phyloP scores from a whole-genome alignment of 1,140 invertebrate genomes.

The Melanaphis sacchari region DNA sequence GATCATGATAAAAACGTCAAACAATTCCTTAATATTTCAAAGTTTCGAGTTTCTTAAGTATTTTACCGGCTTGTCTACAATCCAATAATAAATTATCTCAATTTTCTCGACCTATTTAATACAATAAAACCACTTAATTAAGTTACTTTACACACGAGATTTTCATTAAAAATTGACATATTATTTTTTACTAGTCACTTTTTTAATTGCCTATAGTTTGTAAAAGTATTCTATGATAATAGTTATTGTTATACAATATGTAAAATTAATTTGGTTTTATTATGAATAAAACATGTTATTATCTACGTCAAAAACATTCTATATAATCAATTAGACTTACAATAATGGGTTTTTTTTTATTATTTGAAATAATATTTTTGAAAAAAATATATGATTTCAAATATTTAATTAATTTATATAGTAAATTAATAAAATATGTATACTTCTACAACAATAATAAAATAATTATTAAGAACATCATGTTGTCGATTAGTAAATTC shows the following conservation, averaged over 20 bases:
- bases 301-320: neutral
- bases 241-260: neutral
- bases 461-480: neutral
- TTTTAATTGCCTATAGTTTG: neutral
- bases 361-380: neutral
- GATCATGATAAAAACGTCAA: neutral
- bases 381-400: neutral
- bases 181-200: neutral
- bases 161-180: neutral
- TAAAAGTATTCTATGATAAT: neutral
- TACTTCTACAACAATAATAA: neutral
- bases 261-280: conserved; percentile 4
- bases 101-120: neutral
- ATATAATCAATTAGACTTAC: neutral
- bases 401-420: neutral
- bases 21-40: neutral
- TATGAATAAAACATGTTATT: neutral
- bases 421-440: neutral
- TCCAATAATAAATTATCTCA: neutral
- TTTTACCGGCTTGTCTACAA: neutral
- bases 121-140: neutral
- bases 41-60: neutral
- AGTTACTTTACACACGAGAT: neutral
- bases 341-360: neutral
- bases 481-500: neutral